Evolutionary conservation across 2,888 invertebrate genomes (phyloP).

Genomic region (Spodoptera littoralis): DNA sequence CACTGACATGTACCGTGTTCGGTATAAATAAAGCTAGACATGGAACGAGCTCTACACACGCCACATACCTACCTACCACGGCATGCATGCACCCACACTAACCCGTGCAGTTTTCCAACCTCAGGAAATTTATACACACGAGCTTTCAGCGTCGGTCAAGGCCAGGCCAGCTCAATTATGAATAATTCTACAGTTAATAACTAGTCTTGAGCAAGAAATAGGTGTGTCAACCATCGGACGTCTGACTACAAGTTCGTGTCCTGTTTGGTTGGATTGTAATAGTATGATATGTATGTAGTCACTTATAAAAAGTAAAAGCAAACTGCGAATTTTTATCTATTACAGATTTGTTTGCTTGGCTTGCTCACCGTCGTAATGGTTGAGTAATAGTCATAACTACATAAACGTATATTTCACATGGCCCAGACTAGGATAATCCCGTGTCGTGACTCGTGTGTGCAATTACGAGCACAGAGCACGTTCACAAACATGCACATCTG

Average conservation of each 20-base stretch:
- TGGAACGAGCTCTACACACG: slow-evolving; percentile 32
- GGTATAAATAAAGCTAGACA: slow-evolving; percentile 31
- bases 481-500: slow-evolving; percentile 40
- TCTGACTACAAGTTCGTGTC: slow-evolving; percentile 26
- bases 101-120: slow-evolving; percentile 36
- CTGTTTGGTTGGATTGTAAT: slow-evolving; percentile 14
- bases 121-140: slow-evolving; percentile 33
- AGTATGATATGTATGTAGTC: too few relatives aligned
- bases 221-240: slow-evolving; percentile 43
- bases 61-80: slow-evolving; percentile 3
- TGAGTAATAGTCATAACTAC: slow-evolving; percentile 20
- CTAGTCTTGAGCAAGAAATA: slow-evolving; percentile 39
- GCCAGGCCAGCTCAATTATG: slow-evolving; percentile 44
- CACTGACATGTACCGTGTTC: slow-evolving; percentile 15
- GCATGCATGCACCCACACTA: slow-evolving; percentile 23
- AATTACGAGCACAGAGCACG: slow-evolving; percentile 39
- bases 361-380: slow-evolving; percentile 15
- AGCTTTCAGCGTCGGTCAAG: slow-evolving; percentile 50
- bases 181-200: slow-evolving; percentile 55
- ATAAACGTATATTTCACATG: slow-evolving; percentile 32
- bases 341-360: slow-evolving; percentile 16
- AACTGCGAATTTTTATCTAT: too few relatives aligned
- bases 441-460: slow-evolving; percentile 33
- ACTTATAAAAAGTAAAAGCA: too few relatives aligned
- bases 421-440: slow-evolving; percentile 30